Evolutionary conservation across 2,797 vertebrate species (phyloP).

Genomic region (Leuciscus waleckii): DNA sequence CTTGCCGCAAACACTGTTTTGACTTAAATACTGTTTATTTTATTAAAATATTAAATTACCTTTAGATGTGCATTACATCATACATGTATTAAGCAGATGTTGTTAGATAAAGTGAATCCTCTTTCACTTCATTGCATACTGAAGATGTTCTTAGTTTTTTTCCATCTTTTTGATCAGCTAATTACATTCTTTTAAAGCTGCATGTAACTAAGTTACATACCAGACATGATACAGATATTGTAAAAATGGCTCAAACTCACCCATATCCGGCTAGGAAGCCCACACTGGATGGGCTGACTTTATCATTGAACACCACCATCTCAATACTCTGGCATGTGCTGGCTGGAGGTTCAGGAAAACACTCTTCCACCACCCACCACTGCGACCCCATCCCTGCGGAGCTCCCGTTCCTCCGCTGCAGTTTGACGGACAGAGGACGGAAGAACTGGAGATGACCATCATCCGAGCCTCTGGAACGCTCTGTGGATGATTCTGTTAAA

Average conservation of each 20-base stretch:
- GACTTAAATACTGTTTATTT: not conserved
- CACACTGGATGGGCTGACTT: slow-evolving; percentile 85
- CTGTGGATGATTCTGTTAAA: slow-evolving; percentile 56
- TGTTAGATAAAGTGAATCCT: not conserved
- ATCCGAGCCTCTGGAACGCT: slow-evolving; percentile 63
- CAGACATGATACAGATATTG: not conserved
- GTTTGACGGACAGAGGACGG: slow-evolving; percentile 76
- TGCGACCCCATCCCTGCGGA: slow-evolving; percentile 62
- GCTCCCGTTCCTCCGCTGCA: slow-evolving; percentile 68
- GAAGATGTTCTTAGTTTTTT: not conserved
- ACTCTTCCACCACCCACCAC: slow-evolving; percentile 84
- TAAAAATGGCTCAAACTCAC: slow-evolving; percentile 65
- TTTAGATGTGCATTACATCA: too few species aligned
- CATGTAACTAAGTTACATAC: too few species aligned
- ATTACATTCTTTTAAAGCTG: not conserved
- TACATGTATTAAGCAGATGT: too few species aligned
- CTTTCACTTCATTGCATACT: not conserved
- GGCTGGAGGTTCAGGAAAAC: slow-evolving; percentile 61
- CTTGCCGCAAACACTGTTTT: not conserved
- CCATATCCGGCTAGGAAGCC: slow-evolving; percentile 84
- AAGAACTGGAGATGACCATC: slow-evolving; percentile 77
- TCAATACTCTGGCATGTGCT: slow-evolving; percentile 78
- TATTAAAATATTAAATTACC: too few species aligned
- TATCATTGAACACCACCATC: slow-evolving; percentile 80
- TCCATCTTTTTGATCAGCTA: not conserved